Conservation (phyloP, 1,140 invertebrate species). For the Akabosia matsudoensis region DNA sequence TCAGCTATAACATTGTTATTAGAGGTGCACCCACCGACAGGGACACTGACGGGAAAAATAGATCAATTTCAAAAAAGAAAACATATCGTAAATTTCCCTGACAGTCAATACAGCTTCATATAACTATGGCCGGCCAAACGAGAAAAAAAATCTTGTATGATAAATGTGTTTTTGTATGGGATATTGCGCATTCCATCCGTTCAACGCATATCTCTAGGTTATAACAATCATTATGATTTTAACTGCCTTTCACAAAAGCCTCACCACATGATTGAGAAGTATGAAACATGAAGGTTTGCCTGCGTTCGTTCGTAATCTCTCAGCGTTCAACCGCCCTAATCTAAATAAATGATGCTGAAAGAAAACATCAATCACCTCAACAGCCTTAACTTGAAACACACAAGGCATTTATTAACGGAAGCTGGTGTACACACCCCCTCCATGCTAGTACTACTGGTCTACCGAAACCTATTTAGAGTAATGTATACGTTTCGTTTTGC, state of each 20-base stretch:
- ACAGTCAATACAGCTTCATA: neutral
- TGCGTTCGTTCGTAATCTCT: slow-evolving; percentile 3
- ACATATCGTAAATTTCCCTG: too few species aligned
- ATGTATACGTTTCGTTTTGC: neutral
- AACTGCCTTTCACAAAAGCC: neutral
- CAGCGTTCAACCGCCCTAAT: slow-evolving; percentile 1
- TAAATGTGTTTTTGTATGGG: too few species aligned
- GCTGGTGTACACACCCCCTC: neutral
- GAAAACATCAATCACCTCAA: slow-evolving; percentile 17
- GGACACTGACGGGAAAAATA: neutral
- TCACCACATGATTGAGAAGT: slow-evolving; percentile 10
- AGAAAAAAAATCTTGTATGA: too few species aligned
- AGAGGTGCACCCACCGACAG: neutral
- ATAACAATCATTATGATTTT: neutral
- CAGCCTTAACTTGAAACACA: slow-evolving; percentile 8
- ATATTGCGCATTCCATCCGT: too few species aligned
- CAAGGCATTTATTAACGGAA: slow-evolving; percentile 1
- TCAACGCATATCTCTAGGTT: too few species aligned
- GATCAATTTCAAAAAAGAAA: too few species aligned
- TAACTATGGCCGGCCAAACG: too few species aligned
- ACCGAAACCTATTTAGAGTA: neutral
- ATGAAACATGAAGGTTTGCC: slow-evolving; percentile 6
- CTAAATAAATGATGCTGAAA: slow-evolving; percentile 25
- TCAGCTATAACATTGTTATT: neutral
- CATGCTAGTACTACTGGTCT: neutral